Percentiles rank a stretch among this genome's conserved stretches.
phyloP scores from a whole-genome alignment of 2,888 invertebrate genomes.

The Nycteola revayana region DNA sequence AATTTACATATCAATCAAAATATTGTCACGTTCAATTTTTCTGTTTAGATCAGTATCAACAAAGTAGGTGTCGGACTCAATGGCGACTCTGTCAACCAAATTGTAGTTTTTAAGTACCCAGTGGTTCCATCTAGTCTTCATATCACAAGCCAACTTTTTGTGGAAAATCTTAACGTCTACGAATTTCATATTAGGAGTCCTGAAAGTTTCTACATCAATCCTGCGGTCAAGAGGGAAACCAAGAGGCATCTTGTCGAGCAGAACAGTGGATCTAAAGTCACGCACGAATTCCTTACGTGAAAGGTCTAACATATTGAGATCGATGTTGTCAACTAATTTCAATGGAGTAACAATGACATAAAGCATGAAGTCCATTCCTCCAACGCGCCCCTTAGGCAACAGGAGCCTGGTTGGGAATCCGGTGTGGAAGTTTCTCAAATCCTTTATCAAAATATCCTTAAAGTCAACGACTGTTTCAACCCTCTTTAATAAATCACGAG shows the following conservation, averaged over 20 bases:
- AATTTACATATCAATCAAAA: too few species aligned
- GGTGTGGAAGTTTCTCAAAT: conserved; percentile 76
- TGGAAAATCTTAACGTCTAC: conserved; percentile 85
- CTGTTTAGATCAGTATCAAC: conserved; percentile 48
- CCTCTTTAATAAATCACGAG: conserved; percentile 84
- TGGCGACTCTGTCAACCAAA: conserved; percentile 48
- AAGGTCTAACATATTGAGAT: conserved; percentile 59
- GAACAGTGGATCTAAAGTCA: conserved; percentile 62
- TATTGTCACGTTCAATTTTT: neutral
- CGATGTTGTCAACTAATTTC: conserved; percentile 64
- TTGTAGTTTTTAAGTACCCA: conserved; percentile 63
- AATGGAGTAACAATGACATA: conserved; percentile 84
- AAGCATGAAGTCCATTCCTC: conserved; percentile 85
- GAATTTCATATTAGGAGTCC: conserved; percentile 85
- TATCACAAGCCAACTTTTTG: conserved; percentile 71
- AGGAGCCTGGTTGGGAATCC: conserved; percentile 87
- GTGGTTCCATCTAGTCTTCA: conserved; percentile 67
- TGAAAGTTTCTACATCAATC: conserved; percentile 82
- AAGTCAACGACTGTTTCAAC: conserved; percentile 77
- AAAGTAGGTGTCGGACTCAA: conserved; percentile 46
- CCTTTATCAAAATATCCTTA: conserved; percentile 54
- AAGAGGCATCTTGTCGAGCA: conserved; percentile 84
- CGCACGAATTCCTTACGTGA: conserved; percentile 65
- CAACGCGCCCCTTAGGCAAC: conserved; percentile 86
- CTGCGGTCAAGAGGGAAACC: conserved; percentile 89